Conservation (phyloP, 2,113 vertebrate species). For the Lophochroa leadbeateri region DNA sequence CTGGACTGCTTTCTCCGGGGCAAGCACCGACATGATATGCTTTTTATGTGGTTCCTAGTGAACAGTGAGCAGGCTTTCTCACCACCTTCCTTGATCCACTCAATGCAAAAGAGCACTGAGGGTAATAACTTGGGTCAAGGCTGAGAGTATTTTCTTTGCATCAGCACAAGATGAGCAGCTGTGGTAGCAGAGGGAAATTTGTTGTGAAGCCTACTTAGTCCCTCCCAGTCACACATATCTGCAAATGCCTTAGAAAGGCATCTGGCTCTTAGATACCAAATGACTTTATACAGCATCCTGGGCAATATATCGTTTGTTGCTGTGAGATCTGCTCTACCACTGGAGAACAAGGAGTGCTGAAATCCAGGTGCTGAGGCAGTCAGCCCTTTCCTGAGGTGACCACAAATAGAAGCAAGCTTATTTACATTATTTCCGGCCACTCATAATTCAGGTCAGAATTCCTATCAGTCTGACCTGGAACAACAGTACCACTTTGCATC, state of each 20-base stretch:
- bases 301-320: background rate
- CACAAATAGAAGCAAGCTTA: background rate
- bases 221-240: background rate
- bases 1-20: background rate
- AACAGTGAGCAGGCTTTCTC: background rate
- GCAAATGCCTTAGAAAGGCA: conserved; percentile 1
- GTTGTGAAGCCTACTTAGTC: background rate
- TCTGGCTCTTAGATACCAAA: background rate
- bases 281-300: background rate
- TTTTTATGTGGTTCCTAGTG: background rate
- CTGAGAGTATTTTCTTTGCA: background rate
- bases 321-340: background rate
- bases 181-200: background rate
- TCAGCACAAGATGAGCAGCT: background rate
- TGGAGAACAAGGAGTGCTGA: background rate
- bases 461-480: background rate
- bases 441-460: background rate
- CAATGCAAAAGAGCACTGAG: background rate
- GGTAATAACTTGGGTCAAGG: background rate
- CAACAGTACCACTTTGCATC: background rate
- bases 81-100: background rate
- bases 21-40: background rate
- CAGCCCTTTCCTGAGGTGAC: background rate
- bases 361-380: background rate
- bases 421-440: background rate